Percentiles rank a stretch among this genome's conserved stretches.
phyloP scores from a whole-genome alignment of 2,113 vertebrate species.

The Melospiza georgiana region DNA sequence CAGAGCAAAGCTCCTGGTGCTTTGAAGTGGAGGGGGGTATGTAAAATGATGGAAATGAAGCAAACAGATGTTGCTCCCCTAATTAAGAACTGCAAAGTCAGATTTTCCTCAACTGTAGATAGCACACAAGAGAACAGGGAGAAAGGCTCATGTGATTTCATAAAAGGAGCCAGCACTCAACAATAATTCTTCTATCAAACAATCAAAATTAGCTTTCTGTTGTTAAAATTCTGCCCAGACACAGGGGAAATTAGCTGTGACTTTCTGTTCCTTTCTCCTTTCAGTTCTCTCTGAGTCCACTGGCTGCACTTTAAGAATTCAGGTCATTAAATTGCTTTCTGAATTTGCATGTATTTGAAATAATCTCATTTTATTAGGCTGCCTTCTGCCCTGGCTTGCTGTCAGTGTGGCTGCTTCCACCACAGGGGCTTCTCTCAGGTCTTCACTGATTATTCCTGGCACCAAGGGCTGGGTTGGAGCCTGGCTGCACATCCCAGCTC shows the following conservation, averaged over 20 bases:
- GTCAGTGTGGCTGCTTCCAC: neutral
- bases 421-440: neutral
- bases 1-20: neutral
- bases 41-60: constrained; percentile 40
- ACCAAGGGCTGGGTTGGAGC: neutral
- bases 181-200: constrained; percentile 47
- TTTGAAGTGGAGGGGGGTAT: neutral
- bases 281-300: neutral
- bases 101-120: constrained; percentile 4
- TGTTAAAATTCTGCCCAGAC: constrained; percentile 38
- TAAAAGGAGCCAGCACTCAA: constrained; percentile 18
- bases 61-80: constrained; percentile 22
- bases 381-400: neutral
- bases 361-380: constrained; percentile 23
- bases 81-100: constrained; percentile 29
- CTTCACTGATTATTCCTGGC: neutral
- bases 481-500: neutral
- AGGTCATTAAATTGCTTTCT: constrained; percentile 9
- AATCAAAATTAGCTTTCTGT: constrained; percentile 50
- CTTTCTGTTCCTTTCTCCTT: constrained; percentile 13
- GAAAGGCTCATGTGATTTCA: constrained; percentile 25
- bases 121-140: constrained; percentile 1
- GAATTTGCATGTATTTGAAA: constrained; percentile 47
- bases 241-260: constrained; percentile 30
- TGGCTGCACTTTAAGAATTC: constrained; percentile 43